These are phyloP conservation scores for Euwallacea similis DNA, from an alignment of 1,140 invertebrate genomes.

Conservation along the genomic window DNA sequence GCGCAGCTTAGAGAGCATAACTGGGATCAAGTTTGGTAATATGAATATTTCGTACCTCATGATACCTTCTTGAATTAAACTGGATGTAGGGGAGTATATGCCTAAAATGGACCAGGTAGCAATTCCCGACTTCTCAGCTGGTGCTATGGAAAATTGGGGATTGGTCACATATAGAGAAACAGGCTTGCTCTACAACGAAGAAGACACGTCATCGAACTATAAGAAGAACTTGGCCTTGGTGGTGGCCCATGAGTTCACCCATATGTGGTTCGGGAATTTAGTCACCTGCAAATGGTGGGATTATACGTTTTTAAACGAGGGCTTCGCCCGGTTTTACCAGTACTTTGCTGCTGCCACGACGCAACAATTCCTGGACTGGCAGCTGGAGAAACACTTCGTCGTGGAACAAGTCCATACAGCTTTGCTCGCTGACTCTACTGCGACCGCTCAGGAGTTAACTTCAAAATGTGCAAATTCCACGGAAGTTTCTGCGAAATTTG, in stretches of 20 bases:
- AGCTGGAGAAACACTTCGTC: slow-evolving; percentile 50
- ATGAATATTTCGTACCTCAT: background rate
- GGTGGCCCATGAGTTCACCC: slow-evolving; percentile 88
- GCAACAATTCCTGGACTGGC: slow-evolving; percentile 29
- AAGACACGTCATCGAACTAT: slow-evolving; percentile 68
- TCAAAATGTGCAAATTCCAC: slow-evolving; percentile 42
- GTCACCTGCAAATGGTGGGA: slow-evolving; percentile 92
- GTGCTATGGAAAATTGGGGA: slow-evolving; percentile 96
- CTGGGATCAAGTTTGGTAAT: slow-evolving; percentile 52
- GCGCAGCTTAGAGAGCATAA: slow-evolving; percentile 28
- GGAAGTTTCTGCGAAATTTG: slow-evolving; percentile 59
- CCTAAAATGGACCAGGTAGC: slow-evolving; percentile 58
- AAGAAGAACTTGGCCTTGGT: slow-evolving; percentile 78
- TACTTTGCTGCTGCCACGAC: slow-evolving; percentile 27
- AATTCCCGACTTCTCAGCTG: slow-evolving; percentile 92
- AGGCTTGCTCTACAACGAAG: slow-evolving; percentile 72
- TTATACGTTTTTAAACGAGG: slow-evolving; percentile 90
- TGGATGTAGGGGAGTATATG: slow-evolving; percentile 11
- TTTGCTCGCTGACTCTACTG: slow-evolving; percentile 45
- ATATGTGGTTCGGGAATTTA: slow-evolving; percentile 90
- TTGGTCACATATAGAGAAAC: slow-evolving; percentile 82
- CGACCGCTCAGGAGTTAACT: slow-evolving; percentile 48
- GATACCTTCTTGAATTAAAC: background rate
- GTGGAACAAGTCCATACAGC: slow-evolving; percentile 56
- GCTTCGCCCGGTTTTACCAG: slow-evolving; percentile 66